phyloP scores from a whole-genome alignment of 2,797 vertebrate species.

The Centroberyx gerrardi region DNA sequence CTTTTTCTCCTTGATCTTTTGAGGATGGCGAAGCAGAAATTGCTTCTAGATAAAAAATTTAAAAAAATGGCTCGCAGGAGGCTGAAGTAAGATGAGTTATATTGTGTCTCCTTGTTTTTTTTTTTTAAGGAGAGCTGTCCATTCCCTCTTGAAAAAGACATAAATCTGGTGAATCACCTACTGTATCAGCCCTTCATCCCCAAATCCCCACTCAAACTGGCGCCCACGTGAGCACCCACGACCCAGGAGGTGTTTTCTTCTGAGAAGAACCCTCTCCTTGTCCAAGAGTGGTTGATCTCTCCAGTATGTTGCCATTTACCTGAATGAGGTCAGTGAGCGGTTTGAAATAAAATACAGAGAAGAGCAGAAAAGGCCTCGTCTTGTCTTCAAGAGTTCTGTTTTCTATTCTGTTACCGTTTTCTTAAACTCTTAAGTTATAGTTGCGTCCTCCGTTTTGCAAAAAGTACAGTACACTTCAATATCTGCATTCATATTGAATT shows the following conservation, averaged over 20 bases:
- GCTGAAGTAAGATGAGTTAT: conserved; percentile 16
- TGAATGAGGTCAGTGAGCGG: background rate
- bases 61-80: background rate
- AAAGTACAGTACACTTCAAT: background rate
- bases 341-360: conserved; percentile 55
- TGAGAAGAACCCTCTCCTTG: conserved; percentile 55
- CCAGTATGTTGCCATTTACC: conserved; percentile 10
- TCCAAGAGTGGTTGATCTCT: conserved; percentile 15
- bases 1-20: background rate
- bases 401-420: background rate
- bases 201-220: background rate
- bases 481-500: background rate
- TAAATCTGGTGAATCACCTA: background rate
- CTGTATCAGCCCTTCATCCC: conserved; percentile 5
- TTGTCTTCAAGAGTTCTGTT: background rate
- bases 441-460: background rate
- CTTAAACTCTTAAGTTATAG: background rate
- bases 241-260: conserved; percentile 64
- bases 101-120: background rate
- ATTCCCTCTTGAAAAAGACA: conserved; percentile 13
- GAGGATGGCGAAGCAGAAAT: background rate
- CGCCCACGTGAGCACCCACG: background rate
- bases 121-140: conserved; percentile 26
- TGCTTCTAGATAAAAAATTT: background rate
- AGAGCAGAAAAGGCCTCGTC: background rate